Evolutionary conservation across 2,113 vertebrate species (phyloP), one percentile per base, ranked within the genome.

Genomic region (Podarcis cretensis): DNA sequence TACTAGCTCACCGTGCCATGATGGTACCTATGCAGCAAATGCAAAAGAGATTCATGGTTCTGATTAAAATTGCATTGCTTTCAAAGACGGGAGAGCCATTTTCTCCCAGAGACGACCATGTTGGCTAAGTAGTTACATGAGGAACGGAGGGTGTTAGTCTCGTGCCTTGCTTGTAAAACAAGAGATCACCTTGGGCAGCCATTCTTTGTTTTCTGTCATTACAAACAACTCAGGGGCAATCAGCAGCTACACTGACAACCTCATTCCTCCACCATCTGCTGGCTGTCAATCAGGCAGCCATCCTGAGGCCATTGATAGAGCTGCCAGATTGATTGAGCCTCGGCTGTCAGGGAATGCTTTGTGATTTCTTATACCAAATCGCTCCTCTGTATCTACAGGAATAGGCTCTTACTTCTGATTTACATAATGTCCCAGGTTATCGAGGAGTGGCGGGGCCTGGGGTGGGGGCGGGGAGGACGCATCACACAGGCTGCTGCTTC

Each of bases 241-340:
- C 91, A 90, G 88, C 95, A 95, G 93, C 94, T 93, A 83, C 85
- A 86, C 91, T 98, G 97, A 97, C 97, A 96, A 95, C 96, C 95
- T 94, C 94, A 97, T 97, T 97, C 91, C 95, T 95, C 94, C 90
- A 95, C 97, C 98, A 98, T 97, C 98, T 97, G 97, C 96, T 96
- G 94, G 97, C 97, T 98, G 98, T 97, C 97, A 97, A 95, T 98
- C 97, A 97, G 95, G 91, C 92, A 80, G 85, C 96, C 96, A 90
- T 97, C 97, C 96, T 81, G 92, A 94, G 97, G 97, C 97, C 97
- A 97, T 97, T 95, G 95, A 97, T 94, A 95, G 96, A 96, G 95
- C 94, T 96, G 96, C 97, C 96, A 94, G 92, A 89, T 87, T 96
- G 94, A 96, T 96, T 95, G 97, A 98, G 93, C 96, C 93, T 92